phyloP scores from a whole-genome alignment of 1,140 invertebrate genomes.

The Drosophila lacertosa region DNA sequence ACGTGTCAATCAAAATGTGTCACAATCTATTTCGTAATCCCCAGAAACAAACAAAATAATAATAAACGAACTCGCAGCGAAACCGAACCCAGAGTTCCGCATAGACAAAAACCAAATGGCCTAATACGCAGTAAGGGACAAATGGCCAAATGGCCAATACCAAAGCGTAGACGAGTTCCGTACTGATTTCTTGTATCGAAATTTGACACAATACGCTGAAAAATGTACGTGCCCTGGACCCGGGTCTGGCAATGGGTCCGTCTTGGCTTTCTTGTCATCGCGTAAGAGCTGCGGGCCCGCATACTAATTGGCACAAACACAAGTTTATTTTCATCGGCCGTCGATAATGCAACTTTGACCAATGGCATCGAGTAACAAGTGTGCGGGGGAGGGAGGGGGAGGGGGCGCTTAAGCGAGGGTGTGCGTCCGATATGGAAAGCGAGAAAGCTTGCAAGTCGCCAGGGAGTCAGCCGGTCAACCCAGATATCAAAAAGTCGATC shows the following conservation, averaged over 20 bases:
- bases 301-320: constrained; percentile 67
- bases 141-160: constrained; percentile 49
- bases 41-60: constrained; percentile 45
- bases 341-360: constrained; percentile 72
- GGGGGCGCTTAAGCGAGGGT: constrained; percentile 6
- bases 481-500: constrained; percentile 63
- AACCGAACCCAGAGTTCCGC: constrained; percentile 57
- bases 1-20: constrained; percentile 47
- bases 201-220: constrained; percentile 79
- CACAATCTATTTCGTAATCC: constrained; percentile 71
- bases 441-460: constrained; percentile 64
- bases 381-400: too few species aligned
- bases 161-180: constrained; percentile 73
- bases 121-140: constrained; percentile 28
- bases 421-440: constrained; percentile 68
- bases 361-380: background rate
- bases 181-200: constrained; percentile 82
- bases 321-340: constrained; percentile 73
- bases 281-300: constrained; percentile 67
- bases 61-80: constrained; percentile 41
- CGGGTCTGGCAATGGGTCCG: background rate
- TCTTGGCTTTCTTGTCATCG: constrained; percentile 73
- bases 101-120: constrained; percentile 35
- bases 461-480: constrained; percentile 51
- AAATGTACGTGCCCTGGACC: constrained; percentile 66